Conservation (phyloP, 2,797 vertebrate genomes). For the Eupleurogrammus muticus region DNA sequence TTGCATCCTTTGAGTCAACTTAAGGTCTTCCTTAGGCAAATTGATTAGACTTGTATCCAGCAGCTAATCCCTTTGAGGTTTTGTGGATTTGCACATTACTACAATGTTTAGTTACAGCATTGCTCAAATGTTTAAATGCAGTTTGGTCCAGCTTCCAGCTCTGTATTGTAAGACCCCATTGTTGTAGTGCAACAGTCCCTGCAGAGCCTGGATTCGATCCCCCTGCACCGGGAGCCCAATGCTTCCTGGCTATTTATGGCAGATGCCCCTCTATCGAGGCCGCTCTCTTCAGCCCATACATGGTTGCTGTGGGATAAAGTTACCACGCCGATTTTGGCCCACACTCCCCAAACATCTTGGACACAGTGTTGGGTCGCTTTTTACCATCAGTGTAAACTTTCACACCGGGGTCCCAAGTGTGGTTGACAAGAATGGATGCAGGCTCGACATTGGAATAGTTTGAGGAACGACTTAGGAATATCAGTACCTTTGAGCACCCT, state of each 20-base stretch:
- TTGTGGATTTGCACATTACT: too few relatives aligned
- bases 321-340: constrained; percentile 72
- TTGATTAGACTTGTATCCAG: too few relatives aligned
- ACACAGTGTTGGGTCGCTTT: constrained; percentile 49
- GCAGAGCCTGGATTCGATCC: constrained; percentile 59
- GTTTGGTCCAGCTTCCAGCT: neutral
- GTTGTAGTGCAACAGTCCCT: constrained; percentile 21
- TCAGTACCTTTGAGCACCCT: neutral
- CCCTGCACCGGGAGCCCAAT: constrained; percentile 45
- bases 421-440: constrained; percentile 38
- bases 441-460: constrained; percentile 41
- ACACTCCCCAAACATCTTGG: constrained; percentile 45
- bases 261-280: constrained; percentile 73
- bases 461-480: constrained; percentile 26
- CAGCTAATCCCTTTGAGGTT: too few relatives aligned
- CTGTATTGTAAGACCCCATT: neutral
- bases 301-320: constrained; percentile 82
- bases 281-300: constrained; percentile 84
- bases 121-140: neutral
- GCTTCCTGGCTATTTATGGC: constrained; percentile 85
- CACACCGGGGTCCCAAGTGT: constrained; percentile 33
- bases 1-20: too few relatives aligned
- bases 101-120: neutral
- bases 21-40: too few relatives aligned
- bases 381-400: constrained; percentile 44